Evolutionary conservation across 2,113 vertebrate genomes (phyloP), one percentile per base, ranked within the genome.

Genomic region (Aleadryas rufinucha): DNA sequence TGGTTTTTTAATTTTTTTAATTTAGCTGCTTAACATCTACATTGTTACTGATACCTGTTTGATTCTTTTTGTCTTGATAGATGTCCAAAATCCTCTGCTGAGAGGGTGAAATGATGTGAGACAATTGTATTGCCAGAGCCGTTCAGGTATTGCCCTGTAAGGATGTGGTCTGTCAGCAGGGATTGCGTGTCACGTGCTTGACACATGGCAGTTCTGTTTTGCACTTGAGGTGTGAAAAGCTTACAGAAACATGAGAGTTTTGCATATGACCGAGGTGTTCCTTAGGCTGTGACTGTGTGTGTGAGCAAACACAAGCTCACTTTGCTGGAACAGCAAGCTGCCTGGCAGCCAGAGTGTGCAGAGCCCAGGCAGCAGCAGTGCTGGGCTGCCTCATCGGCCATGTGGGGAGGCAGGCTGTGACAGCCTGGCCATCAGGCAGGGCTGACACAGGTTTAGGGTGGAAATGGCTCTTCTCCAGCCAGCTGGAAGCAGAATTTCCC

Each of bases 131-230:
- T 71, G 71, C 60, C 68, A 47, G 63, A 47, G 21, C 15, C 1
- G 4, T 18, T 30, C 24, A 47, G 66, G 80, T 81, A 1, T 28
- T 63, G 15, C 21, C 54, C 63, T 84, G 39, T 35, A 23, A 68
- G 84, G 53, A 16, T 44, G 4, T 0, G 0, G 5, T 26, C 53
- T 81, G 65, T 60, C 84, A 35, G 37, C 16, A 19, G 12, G 19
- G 64, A 31, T 71, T 13, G 39, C 3, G 3, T 3, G 13, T 21
- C 37, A 10, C 5, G 0, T 33, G 49, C 57, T 2, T n/a, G 70
- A n/a, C 76, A 37, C 70, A 2, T 11, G 42, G 71, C 80, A 82
- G 2, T 0, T 31, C 31, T 84, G 16, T 6, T 89, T 28, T 41
- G 47, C 33, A n/a, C 50, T 61, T 2, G 0, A 75, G 22, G 35